Conservation (phyloP, 1,140 invertebrate species). For the Sesamia nonagrioides region DNA sequence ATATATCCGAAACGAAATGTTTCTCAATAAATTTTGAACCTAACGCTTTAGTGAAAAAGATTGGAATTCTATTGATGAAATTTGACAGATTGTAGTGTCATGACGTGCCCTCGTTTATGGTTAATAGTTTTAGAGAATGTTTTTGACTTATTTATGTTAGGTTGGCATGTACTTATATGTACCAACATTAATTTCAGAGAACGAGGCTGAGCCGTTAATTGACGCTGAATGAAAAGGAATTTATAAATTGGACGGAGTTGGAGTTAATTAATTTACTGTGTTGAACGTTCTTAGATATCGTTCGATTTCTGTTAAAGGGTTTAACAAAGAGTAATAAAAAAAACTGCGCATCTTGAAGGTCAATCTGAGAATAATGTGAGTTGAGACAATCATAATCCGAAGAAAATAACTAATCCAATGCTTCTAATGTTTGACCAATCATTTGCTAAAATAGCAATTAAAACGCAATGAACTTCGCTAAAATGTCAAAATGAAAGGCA, state of each 20-base stretch:
- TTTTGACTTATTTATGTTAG: not conserved
- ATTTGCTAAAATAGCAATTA: no score
- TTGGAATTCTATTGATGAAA: no score
- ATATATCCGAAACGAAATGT: no score
- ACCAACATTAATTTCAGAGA: not conserved
- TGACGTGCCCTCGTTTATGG: no score
- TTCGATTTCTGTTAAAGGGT: not conserved
- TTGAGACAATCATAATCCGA: not conserved
- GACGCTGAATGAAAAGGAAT: constrained; percentile 20
- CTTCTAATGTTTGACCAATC: no score
- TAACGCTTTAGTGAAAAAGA: no score
- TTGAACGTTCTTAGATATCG: not conserved
- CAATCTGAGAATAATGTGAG: not conserved
- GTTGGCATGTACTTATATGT: not conserved
- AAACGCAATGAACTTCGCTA: no score
- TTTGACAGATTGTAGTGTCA: no score
- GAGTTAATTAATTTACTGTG: constrained; percentile 27
- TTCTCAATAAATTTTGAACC: no score
- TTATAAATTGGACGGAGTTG: constrained; percentile 12
- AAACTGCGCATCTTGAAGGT: not conserved
- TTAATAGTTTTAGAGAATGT: no score
- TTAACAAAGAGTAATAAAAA: constrained; percentile 8
- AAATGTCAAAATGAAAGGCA: no score
- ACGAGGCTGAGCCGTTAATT: constrained; percentile 14
- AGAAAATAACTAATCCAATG: no score